Base-by-base conservation (phyloP, 92 coral and sea anemone species). In the Palythoa heliodiscus region DNA sequence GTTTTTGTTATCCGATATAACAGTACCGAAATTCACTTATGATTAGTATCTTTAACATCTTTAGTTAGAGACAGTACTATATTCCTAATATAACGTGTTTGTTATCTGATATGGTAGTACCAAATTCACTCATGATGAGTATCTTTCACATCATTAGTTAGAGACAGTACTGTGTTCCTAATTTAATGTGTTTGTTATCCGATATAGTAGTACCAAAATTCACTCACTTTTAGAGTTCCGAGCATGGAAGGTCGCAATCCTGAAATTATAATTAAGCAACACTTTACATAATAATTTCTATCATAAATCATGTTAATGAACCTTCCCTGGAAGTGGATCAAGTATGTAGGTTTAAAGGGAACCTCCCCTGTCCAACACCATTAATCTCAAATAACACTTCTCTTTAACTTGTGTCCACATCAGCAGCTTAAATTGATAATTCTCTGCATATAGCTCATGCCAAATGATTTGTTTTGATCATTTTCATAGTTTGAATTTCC, bases 161-260 rank as follows among this genome's bases (percentile, higher is more conserved):
- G 35, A 29, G 35, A 29, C 63, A 55, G 63, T 12, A 55, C 10
- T 55, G 7, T 17, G 63, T 14, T 38, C 39, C 40, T n/a, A 16
- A 11, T 23, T 2, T 13, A 1, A 23, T n/a, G 16, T 40, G 11
- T 19, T 71, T 38, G 20, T 7, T 53, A 13, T 24, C 66, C 1
- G 20, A 23, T 29, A 75, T 7, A 47, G 53, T 0, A 37, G 73
- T 1, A 61, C 48, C 60, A 10, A 16, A 68, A 8, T 6, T 24
- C 17, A 77, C 89, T 58, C 89, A 94, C 98, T 85, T 83, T 89
- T 29, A 93, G 89, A 53, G 94, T 87, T 12, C 97, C 97, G 25
- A 93, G 86, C 97, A 93, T 93, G 11, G 97, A 93, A 14, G 89
- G 91, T 37, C 93, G 90, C 70, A 86, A 57, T 76, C 78, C 97